Evolutionary conservation across 2,797 vertebrate genomes (phyloP).

Genomic region (Smutsia gigantea): DNA sequence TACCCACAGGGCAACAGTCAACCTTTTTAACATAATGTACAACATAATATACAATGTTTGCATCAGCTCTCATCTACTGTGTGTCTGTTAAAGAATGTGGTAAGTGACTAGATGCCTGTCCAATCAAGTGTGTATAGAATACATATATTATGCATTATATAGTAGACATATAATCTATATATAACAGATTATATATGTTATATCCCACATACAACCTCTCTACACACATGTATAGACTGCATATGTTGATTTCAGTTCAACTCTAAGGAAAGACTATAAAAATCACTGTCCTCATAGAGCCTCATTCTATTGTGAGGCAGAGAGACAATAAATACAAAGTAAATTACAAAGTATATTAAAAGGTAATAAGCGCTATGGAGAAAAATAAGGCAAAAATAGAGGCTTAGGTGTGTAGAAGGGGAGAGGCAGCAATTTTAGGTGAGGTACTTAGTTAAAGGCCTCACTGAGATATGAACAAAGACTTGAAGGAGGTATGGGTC

Average conservation of each 20-base stretch:
- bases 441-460: not conserved
- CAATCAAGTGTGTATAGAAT: not conserved
- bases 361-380: not conserved
- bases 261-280: conserved; percentile 28
- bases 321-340: not conserved
- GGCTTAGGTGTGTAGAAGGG: not conserved
- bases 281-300: not conserved
- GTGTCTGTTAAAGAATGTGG: not conserved
- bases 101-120: not conserved
- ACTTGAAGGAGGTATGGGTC: not conserved
- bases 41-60: not conserved
- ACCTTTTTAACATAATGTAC: not conserved
- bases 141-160: not conserved
- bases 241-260: conserved; percentile 47
- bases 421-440: not conserved
- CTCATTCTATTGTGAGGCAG: conserved; percentile 21
- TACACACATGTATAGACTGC: not conserved
- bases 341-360: not conserved
- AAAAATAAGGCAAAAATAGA: not conserved
- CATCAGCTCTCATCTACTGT: not conserved
- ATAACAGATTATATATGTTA: not conserved
- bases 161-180: not conserved
- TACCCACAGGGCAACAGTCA: not conserved
- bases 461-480: not conserved
- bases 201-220: not conserved